These are phyloP conservation scores for Dorcus parallelipipedus DNA, from an alignment of 2,888 invertebrate species.

Conservation along the genomic window DNA sequence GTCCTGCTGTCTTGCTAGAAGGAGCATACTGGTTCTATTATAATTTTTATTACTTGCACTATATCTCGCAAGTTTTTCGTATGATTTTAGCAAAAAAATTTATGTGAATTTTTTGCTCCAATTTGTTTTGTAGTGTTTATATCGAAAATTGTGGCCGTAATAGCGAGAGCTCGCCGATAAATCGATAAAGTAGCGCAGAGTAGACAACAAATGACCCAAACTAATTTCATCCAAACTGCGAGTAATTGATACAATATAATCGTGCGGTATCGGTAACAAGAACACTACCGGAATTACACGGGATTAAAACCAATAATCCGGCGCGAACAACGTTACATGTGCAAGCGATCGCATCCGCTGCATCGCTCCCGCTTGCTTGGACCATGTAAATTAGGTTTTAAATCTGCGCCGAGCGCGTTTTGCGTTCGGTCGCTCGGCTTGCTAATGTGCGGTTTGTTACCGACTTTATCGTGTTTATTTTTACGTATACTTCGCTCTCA, in stretches of 20 bases:
- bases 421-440: conserved; percentile 15
- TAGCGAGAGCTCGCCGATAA: neutral
- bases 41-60: too few species aligned
- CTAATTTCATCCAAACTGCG: conserved; percentile 28
- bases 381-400: conserved; percentile 22
- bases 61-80: too few species aligned
- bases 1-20: too few species aligned
- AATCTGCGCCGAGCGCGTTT: conserved; percentile 19
- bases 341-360: conserved; percentile 20
- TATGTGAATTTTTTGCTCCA: too few species aligned
- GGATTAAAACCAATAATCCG: conserved; percentile 33
- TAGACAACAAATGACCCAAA: conserved; percentile 21
- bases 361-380: conserved; percentile 7
- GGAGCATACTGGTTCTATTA: too few species aligned
- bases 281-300: conserved; percentile 29
- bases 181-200: neutral
- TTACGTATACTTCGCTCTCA: too few species aligned
- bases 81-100: too few species aligned
- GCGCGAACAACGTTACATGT: conserved; percentile 30
- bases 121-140: too few species aligned
- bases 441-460: conserved; percentile 12
- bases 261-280: conserved; percentile 30
- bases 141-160: neutral
- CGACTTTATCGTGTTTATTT: neutral
- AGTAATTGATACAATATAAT: conserved; percentile 34